A percentile compares a stretch with the other conserved stretches of the same genome.
These are phyloP conservation scores for Lasius fuliginosus DNA, from an alignment of 2,888 invertebrate genomes.

Conservation along the genomic window DNA sequence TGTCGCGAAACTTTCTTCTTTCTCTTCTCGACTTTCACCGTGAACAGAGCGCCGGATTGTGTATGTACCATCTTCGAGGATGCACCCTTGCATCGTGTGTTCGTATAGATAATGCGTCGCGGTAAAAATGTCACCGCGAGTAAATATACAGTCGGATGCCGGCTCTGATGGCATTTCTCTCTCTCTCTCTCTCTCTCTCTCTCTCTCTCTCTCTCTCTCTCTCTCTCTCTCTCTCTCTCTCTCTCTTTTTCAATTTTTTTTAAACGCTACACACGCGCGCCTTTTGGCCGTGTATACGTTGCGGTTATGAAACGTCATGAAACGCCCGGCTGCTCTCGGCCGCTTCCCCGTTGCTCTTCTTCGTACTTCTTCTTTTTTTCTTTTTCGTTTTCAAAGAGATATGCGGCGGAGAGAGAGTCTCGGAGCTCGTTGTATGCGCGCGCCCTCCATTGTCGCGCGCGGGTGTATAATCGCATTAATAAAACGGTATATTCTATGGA, in stretches of 20 bases:
- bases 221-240: neutral
- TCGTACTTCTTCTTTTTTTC: neutral
- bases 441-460: conserved; percentile 19
- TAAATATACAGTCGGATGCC: conserved; percentile 56
- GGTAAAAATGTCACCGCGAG: conserved; percentile 52
- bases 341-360: neutral
- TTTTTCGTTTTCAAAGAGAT: conserved; percentile 25
- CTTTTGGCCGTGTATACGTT: conserved; percentile 41
- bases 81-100: conserved; percentile 31
- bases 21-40: conserved; percentile 9
- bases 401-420: neutral
- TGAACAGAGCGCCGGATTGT: conserved; percentile 17
- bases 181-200: too few species aligned
- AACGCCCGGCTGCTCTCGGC: conserved; percentile 40
- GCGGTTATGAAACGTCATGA: conserved; percentile 58
- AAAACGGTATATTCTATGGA: conserved; percentile 53
- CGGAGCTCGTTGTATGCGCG: conserved; percentile 22
- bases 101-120: conserved; percentile 5
- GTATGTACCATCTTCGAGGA: conserved; percentile 30
- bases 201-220: neutral
- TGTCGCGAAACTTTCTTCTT: conserved; percentile 52
- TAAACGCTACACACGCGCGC: conserved; percentile 32
- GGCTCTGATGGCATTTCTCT: conserved; percentile 35
- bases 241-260: conserved; percentile 5
- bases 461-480: conserved; percentile 52